Percentiles rank a stretch among this genome's conserved stretches.
phyloP scores from a whole-genome alignment of 2,113 vertebrate genomes.

The Taxidea taxus region DNA sequence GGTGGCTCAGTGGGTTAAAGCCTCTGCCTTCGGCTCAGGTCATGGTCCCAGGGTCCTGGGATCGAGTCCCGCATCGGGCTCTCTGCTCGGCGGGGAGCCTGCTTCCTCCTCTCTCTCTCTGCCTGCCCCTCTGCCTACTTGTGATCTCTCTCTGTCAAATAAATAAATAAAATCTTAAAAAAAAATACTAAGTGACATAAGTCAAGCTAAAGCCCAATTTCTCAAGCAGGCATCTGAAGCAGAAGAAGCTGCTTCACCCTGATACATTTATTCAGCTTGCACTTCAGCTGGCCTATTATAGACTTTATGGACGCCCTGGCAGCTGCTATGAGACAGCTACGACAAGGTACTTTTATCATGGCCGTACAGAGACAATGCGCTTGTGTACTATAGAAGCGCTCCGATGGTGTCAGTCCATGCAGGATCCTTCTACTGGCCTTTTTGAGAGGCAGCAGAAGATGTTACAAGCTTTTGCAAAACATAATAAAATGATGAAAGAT shows the following conservation, averaged over 20 bases:
- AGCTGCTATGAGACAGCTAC: slow-evolving; percentile 96
- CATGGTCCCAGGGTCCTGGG: too few relatives aligned
- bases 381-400: slow-evolving; percentile 91
- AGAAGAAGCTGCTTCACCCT: slow-evolving; percentile 90
- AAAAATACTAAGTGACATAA: too few relatives aligned
- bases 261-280: slow-evolving; percentile 96
- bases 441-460: slow-evolving; percentile 84
- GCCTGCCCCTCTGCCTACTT: too few relatives aligned
- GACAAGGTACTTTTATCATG: slow-evolving; percentile 94
- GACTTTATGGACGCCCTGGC: slow-evolving; percentile 88
- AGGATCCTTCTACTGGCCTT: slow-evolving; percentile 80
- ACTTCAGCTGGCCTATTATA: slow-evolving; percentile 93
- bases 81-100: too few relatives aligned
- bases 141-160: too few relatives aligned
- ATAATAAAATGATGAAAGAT: slow-evolving; percentile 94
- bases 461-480: slow-evolving; percentile 89
- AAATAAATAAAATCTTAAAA: too few relatives aligned
- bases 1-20: too few relatives aligned
- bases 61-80: too few relatives aligned
- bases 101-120: too few relatives aligned
- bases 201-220: too few relatives aligned
- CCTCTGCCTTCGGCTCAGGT: too few relatives aligned
- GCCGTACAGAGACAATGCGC: slow-evolving; percentile 95
- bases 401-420: slow-evolving; percentile 92
- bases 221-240: too few relatives aligned